Evolutionary conservation across 2,113 vertebrate genomes (phyloP).

Genomic region (Gallinago media): DNA sequence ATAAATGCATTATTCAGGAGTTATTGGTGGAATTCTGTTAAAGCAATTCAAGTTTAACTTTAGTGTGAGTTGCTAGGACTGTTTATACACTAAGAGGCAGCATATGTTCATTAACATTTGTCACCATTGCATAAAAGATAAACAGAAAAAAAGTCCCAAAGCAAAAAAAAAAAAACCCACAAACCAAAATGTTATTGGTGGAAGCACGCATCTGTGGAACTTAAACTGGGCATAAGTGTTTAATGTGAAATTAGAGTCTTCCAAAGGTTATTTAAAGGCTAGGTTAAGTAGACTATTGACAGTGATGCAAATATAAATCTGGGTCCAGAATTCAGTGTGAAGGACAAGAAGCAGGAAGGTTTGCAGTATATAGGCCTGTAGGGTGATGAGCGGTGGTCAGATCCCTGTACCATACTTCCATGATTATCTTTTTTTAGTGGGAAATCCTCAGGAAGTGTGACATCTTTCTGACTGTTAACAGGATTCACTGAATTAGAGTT

Average conservation of each 20-base stretch:
- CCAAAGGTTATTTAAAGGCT: neutral
- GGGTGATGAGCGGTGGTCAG: neutral
- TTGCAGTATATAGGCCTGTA: neutral
- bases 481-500: neutral
- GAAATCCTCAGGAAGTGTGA: neutral
- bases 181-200: neutral
- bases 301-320: neutral
- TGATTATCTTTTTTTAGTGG: neutral
- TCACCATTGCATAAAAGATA: neutral
- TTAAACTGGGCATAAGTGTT: neutral
- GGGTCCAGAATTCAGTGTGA: neutral
- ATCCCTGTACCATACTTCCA: neutral
- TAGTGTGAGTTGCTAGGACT: neutral
- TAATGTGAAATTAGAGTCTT: neutral
- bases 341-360: neutral
- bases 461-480: neutral
- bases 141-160: neutral
- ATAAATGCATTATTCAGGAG: constrained; percentile 44
- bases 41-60: neutral
- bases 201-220: neutral
- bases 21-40: constrained; percentile 30
- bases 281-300: neutral
- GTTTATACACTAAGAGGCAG: neutral
- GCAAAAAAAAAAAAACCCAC: neutral
- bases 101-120: neutral